Conservation (phyloP, 2,113 vertebrate genomes). For the Poeciliopsis occidentalis region DNA sequence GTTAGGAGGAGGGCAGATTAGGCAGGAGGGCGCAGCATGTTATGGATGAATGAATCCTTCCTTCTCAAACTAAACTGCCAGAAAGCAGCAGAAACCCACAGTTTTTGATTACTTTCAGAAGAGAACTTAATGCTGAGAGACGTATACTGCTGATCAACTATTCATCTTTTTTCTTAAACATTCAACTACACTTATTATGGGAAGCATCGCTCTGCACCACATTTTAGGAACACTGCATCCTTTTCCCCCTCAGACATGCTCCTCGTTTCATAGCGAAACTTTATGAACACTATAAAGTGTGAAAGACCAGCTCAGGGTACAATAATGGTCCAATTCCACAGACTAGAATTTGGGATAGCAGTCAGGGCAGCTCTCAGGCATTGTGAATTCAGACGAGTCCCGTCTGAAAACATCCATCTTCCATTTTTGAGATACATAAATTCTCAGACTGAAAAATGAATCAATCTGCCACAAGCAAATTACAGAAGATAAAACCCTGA, state of each 20-base stretch:
- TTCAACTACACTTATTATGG: not conserved
- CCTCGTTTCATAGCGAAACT: constrained; percentile 17
- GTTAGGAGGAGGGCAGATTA: constrained; percentile 60
- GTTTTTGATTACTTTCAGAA: not conserved
- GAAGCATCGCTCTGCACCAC: not conserved
- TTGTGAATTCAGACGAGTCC: constrained; percentile 43
- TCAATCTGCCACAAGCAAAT: constrained; percentile 50
- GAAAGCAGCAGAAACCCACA: not conserved
- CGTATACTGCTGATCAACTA: not conserved
- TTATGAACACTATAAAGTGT: constrained; percentile 16
- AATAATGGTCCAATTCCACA: constrained; percentile 30
- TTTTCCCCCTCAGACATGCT: constrained; percentile 9
- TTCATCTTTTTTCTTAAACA: not conserved
- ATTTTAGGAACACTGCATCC: not conserved
- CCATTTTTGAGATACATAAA: constrained; percentile 45
- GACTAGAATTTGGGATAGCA: constrained; percentile 28
- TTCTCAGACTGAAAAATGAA: constrained; percentile 52
- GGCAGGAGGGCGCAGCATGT: constrained; percentile 54
- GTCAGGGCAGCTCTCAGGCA: constrained; percentile 27
- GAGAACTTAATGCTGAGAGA: constrained; percentile 1
- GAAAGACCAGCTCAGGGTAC: constrained; percentile 1
- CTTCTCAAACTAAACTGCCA: constrained; percentile 46
- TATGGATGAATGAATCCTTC: constrained; percentile 46
- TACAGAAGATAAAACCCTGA: constrained; percentile 52
- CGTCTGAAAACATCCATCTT: constrained; percentile 42